phyloP scores from a whole-genome alignment of 2,888 invertebrate genomes.

The Cenopis cana region DNA sequence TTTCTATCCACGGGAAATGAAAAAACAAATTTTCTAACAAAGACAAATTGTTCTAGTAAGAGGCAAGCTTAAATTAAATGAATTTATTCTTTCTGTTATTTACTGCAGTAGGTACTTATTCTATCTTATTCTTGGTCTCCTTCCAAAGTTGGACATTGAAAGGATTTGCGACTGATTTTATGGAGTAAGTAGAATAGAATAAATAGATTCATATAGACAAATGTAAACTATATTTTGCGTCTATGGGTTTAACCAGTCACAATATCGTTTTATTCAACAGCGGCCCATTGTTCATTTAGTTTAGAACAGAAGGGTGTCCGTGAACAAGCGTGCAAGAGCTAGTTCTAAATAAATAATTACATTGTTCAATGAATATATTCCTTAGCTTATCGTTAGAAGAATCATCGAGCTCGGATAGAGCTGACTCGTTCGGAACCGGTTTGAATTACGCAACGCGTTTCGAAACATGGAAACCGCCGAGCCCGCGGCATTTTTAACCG shows the following conservation, averaged over 20 bases:
- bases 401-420: not conserved
- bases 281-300: too few species aligned
- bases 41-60: conserved; percentile 17
- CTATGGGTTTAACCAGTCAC: too few species aligned
- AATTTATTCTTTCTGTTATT: conserved; percentile 26
- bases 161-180: conserved; percentile 19
- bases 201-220: not conserved
- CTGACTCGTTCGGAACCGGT: conserved; percentile 27
- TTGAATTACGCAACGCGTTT: conserved; percentile 29
- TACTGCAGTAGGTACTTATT: conserved; percentile 16
- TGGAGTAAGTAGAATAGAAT: not conserved
- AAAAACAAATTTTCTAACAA: conserved; percentile 13
- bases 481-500: conserved; percentile 25
- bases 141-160: conserved; percentile 27
- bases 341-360: too few species aligned
- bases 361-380: not conserved
- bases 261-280: too few species aligned
- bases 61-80: conserved; percentile 16
- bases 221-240: not conserved
- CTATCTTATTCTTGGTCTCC: conserved; percentile 25
- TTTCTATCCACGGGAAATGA: conserved; percentile 18
- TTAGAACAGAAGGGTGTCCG: too few species aligned
- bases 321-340: too few species aligned
- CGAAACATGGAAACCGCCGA: conserved; percentile 39
- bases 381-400: not conserved